Conservation (phyloP, 2,888 invertebrate species). For the Athalia cordata region DNA sequence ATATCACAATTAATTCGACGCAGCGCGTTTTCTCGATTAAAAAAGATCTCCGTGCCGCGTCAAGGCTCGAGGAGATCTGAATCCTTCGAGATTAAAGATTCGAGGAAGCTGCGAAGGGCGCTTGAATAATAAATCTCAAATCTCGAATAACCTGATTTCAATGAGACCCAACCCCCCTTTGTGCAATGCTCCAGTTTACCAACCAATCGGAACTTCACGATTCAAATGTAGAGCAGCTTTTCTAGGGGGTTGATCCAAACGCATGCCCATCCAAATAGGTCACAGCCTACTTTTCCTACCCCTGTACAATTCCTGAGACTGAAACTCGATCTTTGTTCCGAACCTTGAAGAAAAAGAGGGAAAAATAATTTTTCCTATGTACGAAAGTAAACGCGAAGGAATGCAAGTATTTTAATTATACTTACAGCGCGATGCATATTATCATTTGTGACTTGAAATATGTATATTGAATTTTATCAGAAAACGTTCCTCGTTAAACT, state of each 20-base stretch:
- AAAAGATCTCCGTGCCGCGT: slow-evolving; percentile 33
- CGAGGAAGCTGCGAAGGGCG: slow-evolving; percentile 38
- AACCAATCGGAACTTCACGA: slow-evolving; percentile 58
- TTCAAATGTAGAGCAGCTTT: slow-evolving; percentile 29
- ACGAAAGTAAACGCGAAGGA: too few species aligned
- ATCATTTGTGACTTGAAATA: too few species aligned
- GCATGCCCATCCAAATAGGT: slow-evolving; percentile 23
- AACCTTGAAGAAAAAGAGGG: too few species aligned
- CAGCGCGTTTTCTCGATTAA: neutral
- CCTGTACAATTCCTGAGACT: neutral
- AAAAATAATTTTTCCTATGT: too few species aligned
- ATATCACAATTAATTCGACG: neutral
- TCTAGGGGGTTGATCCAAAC: slow-evolving; percentile 27
- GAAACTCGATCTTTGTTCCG: too few species aligned
- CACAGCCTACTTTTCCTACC: slow-evolving; percentile 8
- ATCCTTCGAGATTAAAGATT: slow-evolving; percentile 37
- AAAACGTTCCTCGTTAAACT: neutral
- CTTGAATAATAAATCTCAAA: slow-evolving; percentile 1
- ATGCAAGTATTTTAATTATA: too few species aligned
- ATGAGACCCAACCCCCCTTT: slow-evolving; percentile 58
- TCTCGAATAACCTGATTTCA: slow-evolving; percentile 50
- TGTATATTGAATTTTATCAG: neutral
- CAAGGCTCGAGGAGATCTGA: slow-evolving; percentile 45
- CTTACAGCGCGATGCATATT: too few species aligned
- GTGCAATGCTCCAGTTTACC: slow-evolving; percentile 64